Percentiles rank a stretch among this genome's conserved stretches.
phyloP scores from a whole-genome alignment of 2,888 invertebrate species.

The Thysanoteuthis rhombus region DNA sequence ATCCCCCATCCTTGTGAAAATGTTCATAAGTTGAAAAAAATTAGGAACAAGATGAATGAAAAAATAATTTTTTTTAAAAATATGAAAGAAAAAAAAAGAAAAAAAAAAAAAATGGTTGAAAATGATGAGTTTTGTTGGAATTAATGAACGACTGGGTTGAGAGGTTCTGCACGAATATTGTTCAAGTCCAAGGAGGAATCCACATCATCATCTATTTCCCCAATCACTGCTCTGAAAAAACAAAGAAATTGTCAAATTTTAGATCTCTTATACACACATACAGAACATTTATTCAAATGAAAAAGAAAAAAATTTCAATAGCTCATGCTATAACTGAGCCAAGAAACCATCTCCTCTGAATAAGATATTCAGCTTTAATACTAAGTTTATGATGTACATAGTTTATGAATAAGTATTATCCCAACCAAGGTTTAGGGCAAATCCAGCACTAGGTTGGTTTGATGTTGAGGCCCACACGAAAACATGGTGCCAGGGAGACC shows the following conservation, averaged over 20 bases:
- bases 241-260: not conserved
- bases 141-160: slow-evolving; percentile 68
- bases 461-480: too few species aligned
- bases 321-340: too few species aligned
- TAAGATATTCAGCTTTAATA: too few species aligned
- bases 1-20: not conserved
- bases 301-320: too few species aligned
- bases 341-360: too few species aligned
- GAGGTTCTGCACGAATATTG: slow-evolving; percentile 72
- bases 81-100: not conserved
- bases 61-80: too few species aligned
- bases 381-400: too few species aligned
- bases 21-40: not conserved
- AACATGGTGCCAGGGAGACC: too few species aligned
- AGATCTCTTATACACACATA: not conserved
- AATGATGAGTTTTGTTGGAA: not conserved
- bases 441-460: too few species aligned
- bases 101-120: not conserved
- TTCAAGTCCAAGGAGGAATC: slow-evolving; percentile 71
- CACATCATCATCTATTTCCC: slow-evolving; percentile 73
- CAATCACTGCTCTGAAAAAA: slow-evolving; percentile 73
- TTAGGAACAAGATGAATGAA: not conserved
- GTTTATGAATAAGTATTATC: too few species aligned
- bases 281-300: too few species aligned
- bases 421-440: too few species aligned